Base-by-base conservation (phyloP, 1,140 invertebrate genomes). In the Latrodectus geometricus region DNA sequence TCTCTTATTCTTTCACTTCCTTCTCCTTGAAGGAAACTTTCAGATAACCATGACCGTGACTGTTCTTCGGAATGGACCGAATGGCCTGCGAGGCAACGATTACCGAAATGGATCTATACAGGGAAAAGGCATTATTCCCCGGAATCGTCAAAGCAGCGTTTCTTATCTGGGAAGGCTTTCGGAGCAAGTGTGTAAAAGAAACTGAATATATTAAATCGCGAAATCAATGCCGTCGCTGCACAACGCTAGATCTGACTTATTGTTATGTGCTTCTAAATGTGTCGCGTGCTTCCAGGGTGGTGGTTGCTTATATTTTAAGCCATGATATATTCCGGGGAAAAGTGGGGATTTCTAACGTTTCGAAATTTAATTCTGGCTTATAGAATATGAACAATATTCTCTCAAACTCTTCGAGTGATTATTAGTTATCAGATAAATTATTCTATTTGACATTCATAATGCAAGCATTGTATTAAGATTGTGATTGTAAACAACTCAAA, bases 101-200 rank as follows among this genome's bases (percentile, higher is more conserved):
- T 70, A 20, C 69, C 17, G 69, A 70, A 70, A 70, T 70, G 21
- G 69, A 70, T 70, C 69, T 21, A 61, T 61, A 70, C 69, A 70
- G 21, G 21, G 69, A 70, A 70, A 70, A 70, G 17, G 69, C 69
- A 70, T 70, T 70, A 70, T 70, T 70, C 21, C 54, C 69, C 20
- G 11, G 17, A 23, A 70, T 61, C 54, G 11, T 14, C 11, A 61
- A 61, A 61, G 11, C 17, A 14, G 54, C 54, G 54, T 61, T 61
- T 61, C 11, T 14, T 14, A 61, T 61, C 17, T 11, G 17, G 17
- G 54, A 8, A 61, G 17, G 17, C 2, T 61, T 61, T 61, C 17
- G 17, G 54, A 11, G 54, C 54, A 61, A 61, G 11, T 17, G 17
- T 61, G 54, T 61, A 61, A 17, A 61, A 61, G 54, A 35, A 61